These are phyloP conservation scores for Poliocrania exsul DNA, from an alignment of 2,797 vertebrate genomes.

Conservation along the genomic window DNA sequence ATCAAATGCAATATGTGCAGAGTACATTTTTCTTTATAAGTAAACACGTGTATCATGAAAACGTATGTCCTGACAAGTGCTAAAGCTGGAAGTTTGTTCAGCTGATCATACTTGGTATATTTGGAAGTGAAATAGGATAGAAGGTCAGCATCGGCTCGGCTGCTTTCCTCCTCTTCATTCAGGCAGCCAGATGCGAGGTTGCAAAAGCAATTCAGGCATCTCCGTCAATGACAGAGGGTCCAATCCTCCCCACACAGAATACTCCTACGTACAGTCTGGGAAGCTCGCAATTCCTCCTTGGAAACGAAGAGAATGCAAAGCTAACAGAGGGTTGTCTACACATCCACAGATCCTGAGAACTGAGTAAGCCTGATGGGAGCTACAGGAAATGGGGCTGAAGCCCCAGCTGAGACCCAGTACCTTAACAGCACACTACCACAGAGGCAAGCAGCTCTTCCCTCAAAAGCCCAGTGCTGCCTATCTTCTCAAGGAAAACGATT, in stretches of 20 bases:
- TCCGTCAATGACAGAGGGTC: slow-evolving; percentile 59
- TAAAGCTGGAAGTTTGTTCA: slow-evolving; percentile 28
- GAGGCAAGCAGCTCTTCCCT: neutral
- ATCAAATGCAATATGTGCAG: neutral
- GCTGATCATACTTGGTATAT: neutral
- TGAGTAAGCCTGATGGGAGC: neutral
- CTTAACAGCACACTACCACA: fast-evolving
- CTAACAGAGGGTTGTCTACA: slow-evolving; percentile 21
- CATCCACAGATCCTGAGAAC: neutral
- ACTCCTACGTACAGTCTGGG: slow-evolving; percentile 65
- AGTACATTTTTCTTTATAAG: neutral
- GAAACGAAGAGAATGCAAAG: slow-evolving; percentile 42
- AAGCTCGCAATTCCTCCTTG: slow-evolving; percentile 47
- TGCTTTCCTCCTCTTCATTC: slow-evolving; percentile 51
- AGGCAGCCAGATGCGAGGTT: slow-evolving; percentile 51
- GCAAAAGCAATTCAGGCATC: slow-evolving; percentile 58
- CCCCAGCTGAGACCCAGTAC: neutral
- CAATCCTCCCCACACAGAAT: slow-evolving; percentile 20
- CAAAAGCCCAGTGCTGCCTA: neutral
- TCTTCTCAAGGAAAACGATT: neutral
- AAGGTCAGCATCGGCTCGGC: neutral
- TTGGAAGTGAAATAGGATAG: slow-evolving; percentile 30
- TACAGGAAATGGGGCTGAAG: neutral
- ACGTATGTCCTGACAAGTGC: slow-evolving; percentile 1
- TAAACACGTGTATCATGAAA: slow-evolving; percentile 4